phyloP scores from a whole-genome alignment of 2,888 invertebrate genomes.

The Herminia tarsipennalis region DNA sequence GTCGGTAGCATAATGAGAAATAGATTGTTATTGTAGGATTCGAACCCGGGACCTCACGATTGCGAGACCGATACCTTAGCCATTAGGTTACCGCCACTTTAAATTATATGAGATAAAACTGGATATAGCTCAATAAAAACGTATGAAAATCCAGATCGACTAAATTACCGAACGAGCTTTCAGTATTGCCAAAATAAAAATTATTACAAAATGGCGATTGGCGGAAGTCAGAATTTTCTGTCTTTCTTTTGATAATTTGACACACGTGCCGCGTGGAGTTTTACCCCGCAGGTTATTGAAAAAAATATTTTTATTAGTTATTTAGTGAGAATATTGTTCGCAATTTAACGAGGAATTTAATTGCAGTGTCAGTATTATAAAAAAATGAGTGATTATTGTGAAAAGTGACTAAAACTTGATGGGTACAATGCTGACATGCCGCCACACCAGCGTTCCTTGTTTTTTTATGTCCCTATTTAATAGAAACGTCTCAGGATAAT shows the following conservation, averaged over 20 bases:
- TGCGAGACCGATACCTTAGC: no score
- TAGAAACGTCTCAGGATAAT: neutral
- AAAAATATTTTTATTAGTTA: constrained; percentile 58
- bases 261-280: constrained; percentile 86
- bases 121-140: no score
- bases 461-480: constrained; percentile 25
- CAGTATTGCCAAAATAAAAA: constrained; percentile 60
- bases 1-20: no score
- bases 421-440: constrained; percentile 59
- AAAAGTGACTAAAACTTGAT: constrained; percentile 52
- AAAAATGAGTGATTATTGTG: constrained; percentile 57
- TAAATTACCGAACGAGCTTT: no score
- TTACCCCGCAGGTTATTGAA: constrained; percentile 80
- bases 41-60: no score
- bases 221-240: constrained; percentile 72
- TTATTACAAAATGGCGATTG: constrained; percentile 65
- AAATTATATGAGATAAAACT: no score
- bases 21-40: no score
- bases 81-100: no score
- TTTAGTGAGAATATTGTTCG: constrained; percentile 51
- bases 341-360: constrained; percentile 43
- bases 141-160: no score
- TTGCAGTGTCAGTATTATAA: constrained; percentile 55
- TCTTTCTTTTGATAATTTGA: constrained; percentile 82
- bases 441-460: constrained; percentile 46